Percentiles rank a stretch among this genome's conserved stretches.
phyloP scores from a whole-genome alignment of 2,797 vertebrate species.

The Hapalemur alaotrensis region DNA sequence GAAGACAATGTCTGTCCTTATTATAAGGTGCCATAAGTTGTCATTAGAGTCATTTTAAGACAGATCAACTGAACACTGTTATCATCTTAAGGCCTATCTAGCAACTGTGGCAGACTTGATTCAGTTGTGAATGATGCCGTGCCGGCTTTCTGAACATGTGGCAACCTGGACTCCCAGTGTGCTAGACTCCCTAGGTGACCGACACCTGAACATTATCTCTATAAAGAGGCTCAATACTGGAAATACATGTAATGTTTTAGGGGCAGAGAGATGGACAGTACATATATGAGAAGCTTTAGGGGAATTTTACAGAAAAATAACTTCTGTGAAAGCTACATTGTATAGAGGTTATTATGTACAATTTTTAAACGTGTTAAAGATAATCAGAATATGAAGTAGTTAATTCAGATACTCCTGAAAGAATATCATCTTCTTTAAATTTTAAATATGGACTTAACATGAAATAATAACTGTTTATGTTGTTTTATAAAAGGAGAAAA shows the following conservation, averaged over 20 bases:
- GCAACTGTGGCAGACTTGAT: not conserved
- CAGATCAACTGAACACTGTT: not conserved
- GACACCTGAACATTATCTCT: fast-evolving
- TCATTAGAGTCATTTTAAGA: slow-evolving; percentile 1
- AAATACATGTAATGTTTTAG: not conserved
- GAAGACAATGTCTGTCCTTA: not conserved
- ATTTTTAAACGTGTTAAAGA: not conserved
- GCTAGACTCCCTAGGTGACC: not conserved
- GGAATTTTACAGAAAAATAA: not conserved
- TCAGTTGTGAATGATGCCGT: not conserved
- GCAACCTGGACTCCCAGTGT: not conserved
- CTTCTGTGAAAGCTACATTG: not conserved
- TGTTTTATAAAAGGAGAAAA: not conserved
- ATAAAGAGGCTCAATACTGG: not conserved
- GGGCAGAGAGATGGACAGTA: not conserved
- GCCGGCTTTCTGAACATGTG: not conserved
- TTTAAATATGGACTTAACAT: not conserved
- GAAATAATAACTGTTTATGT: not conserved
- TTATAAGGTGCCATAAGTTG: not conserved
- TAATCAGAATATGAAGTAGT: not conserved
- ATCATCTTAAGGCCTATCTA: not conserved
- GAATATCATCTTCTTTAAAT: not conserved
- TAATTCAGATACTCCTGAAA: not conserved
- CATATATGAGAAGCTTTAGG: not conserved
- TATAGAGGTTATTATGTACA: not conserved